A percentile compares a stretch with the other conserved stretches of the same genome.
Evolutionary conservation across 2,113 vertebrate genomes (phyloP).

Genomic region (Calonectris borealis): DNA sequence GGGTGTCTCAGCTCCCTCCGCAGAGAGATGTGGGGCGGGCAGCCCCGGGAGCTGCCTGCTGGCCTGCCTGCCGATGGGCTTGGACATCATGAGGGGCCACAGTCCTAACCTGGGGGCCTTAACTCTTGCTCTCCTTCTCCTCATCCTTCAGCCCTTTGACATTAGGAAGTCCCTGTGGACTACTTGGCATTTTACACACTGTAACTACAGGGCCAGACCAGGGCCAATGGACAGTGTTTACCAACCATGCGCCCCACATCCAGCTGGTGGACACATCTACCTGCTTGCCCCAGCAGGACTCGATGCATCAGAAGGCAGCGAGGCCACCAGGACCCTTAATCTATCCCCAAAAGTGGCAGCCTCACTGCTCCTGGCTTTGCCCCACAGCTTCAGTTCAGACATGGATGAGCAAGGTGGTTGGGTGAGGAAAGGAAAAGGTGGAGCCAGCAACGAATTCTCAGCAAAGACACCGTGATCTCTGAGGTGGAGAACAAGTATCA

Average conservation of each 20-base stretch:
- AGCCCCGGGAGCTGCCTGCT: neutral
- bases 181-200: neutral
- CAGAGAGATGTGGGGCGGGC: neutral
- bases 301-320: neutral
- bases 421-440: neutral
- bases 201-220: neutral
- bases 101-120: neutral
- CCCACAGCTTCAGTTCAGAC: neutral
- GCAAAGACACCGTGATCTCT: neutral
- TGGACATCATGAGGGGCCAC: neutral
- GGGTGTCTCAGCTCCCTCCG: neutral
- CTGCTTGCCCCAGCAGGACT: neutral
- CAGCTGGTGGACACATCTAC: neutral
- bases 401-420: neutral
- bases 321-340: neutral
- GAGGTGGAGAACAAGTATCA: neutral
- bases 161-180: neutral
- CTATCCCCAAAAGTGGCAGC: neutral
- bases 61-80: neutral
- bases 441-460: neutral
- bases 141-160: neutral
- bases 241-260: rapidly evolving
- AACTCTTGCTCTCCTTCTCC: neutral
- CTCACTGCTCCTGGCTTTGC: neutral
- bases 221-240: neutral